Evolutionary conservation across 2,113 vertebrate genomes (phyloP).

Genomic region (Ceuthmochares aereus): DNA sequence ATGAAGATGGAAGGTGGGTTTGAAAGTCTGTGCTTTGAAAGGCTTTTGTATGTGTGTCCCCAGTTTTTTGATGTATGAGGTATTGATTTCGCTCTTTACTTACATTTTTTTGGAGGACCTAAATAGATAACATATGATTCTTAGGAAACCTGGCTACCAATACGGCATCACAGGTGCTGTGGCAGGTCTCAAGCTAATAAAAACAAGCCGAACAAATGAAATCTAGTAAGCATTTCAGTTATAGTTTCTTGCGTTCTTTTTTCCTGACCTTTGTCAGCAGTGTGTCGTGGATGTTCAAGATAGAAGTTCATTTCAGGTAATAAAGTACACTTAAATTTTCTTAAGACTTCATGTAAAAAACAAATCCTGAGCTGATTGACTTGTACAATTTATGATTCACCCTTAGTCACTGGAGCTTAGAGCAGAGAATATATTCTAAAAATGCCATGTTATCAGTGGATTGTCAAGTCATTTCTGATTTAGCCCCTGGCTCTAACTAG

Average conservation of each 20-base stretch:
- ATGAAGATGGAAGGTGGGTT: background rate
- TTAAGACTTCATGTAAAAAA: background rate
- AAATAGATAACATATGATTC: background rate
- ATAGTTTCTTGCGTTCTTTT: background rate
- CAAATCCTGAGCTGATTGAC: background rate
- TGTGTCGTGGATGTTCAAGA: background rate
- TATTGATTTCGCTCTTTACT: background rate
- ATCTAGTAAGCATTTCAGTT: background rate
- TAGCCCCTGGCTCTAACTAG: conserved; percentile 43
- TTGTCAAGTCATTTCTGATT: conserved; percentile 58
- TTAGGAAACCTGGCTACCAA: background rate
- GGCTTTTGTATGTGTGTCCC: background rate
- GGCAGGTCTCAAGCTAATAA: background rate
- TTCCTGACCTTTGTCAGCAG: background rate
- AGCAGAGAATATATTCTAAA: conserved; percentile 27
- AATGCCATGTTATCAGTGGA: conserved; percentile 25
- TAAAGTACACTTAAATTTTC: background rate
- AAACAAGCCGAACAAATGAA: background rate
- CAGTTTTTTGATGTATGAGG: background rate
- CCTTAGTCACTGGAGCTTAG: background rate
- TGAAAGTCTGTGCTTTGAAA: background rate
- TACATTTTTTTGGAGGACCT: background rate
- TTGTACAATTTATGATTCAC: conserved; percentile 36
- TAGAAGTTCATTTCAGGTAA: background rate
- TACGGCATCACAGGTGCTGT: background rate